Evolutionary conservation across 2,113 vertebrate genomes (phyloP), one percentile per base, ranked within the genome.

Genomic region (Prionailurus bengalensis): DNA sequence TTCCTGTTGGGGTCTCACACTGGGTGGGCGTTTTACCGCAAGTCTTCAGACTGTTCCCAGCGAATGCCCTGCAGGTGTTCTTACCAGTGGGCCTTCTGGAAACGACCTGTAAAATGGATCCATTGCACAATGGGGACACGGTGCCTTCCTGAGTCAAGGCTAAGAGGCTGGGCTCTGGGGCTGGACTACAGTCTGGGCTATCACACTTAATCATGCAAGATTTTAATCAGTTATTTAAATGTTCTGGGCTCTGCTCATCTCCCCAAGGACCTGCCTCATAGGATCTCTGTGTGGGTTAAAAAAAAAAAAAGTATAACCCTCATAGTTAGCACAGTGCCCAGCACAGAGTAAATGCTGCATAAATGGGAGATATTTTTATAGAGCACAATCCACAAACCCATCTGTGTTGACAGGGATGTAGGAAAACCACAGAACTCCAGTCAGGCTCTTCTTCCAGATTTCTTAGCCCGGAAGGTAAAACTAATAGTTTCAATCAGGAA

Each of bases 1-100:
- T 98, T 96, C 97, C 93, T 92, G 71, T 85, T 88, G 86, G 89
- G 87, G 76, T 92, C 84, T 96, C 92, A 7, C 4, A 3, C 55
- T 95, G 91, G 92, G 94, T 97, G 97, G 98, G 91, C 66, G 0
- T 55, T 45, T 95, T 53, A 73, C 86, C 70, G 0, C 78, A 87
- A 51, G 31, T 53, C 63, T 61, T 98, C 48, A 83, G 66, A 76
- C 79, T 83, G 27, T 51, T 86, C 48, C 42, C 36, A 4, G n/a
- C 13, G 15, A 83, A 42, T 76, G 51, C 80, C 63, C 31, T 63
- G 45, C 91, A 98, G 97, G 97, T 97, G 90, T 79, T 76, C 36
- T 58, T 68, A 74, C 39, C 71, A 16, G 29, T 0, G 1, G 42
- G 45, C 25, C 48, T 90, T 66, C 76, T 92, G 61, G 51, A 78